A percentile compares a stretch with the other conserved stretches of the same genome.
Conservation (phyloP, 2,888 invertebrate genomes). For the Diaphora mendica region DNA sequence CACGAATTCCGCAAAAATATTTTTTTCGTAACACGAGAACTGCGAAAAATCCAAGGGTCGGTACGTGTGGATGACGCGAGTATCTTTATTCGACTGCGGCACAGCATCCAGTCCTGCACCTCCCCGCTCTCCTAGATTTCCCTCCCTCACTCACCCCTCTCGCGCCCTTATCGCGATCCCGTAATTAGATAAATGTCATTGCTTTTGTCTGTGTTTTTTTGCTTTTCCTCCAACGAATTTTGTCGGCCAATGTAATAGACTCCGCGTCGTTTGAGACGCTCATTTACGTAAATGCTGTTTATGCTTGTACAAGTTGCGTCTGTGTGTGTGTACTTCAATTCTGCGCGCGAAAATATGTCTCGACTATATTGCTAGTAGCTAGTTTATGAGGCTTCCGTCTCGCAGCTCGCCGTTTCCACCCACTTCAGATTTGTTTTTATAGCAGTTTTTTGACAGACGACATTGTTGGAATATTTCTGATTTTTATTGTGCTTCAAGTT, state of each 20-base stretch:
- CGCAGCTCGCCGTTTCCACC: conserved; percentile 49
- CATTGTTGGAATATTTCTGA: conserved; percentile 24
- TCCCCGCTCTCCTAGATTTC: conserved; percentile 53
- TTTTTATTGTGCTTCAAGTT: conserved; percentile 26
- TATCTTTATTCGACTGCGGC: conserved; percentile 69
- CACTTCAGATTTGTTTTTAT: conserved; percentile 52
- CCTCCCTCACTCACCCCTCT: conserved; percentile 58
- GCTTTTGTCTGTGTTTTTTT: conserved; percentile 74
- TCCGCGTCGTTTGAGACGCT: conserved; percentile 56
- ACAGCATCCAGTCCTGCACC: conserved; percentile 63
- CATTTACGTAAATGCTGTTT: conserved; percentile 58
- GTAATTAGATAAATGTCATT: conserved; percentile 86
- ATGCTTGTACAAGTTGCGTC: conserved; percentile 41
- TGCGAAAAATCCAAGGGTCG: conserved; percentile 26
- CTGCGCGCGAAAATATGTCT: conserved; percentile 55
- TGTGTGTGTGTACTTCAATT: conserved; percentile 48
- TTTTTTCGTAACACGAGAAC: conserved; percentile 35
- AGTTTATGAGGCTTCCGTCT: conserved; percentile 53
- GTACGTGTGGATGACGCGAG: conserved; percentile 47
- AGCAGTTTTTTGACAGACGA: conserved; percentile 34
- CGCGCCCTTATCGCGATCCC: conserved; percentile 79
- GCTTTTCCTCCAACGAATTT: conserved; percentile 65
- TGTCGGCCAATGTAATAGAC: conserved; percentile 66
- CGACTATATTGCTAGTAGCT: conserved; percentile 48
- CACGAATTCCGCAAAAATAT: conserved; percentile 29